phyloP scores from a whole-genome alignment of 53 echinoderm and acorn worm species.

The Holothuria leucospilota region DNA sequence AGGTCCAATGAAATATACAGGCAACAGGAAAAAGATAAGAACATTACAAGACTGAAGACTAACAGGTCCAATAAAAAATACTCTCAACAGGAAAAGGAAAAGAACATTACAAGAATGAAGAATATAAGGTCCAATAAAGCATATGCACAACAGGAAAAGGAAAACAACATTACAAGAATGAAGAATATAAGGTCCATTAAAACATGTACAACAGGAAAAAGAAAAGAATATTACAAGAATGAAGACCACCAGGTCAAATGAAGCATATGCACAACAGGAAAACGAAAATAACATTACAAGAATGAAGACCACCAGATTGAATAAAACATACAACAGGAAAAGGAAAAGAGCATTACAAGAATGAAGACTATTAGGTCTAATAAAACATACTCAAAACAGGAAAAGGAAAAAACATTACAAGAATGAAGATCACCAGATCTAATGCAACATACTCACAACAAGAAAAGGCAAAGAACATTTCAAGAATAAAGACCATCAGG shows the following conservation, averaged over 20 bases:
- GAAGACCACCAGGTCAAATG: background rate
- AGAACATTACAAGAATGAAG: background rate
- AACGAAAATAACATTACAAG: background rate
- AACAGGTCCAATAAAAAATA: background rate
- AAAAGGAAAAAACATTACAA: background rate
- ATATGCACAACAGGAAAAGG: background rate
- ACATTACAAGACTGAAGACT: background rate
- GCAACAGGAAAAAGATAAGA: background rate
- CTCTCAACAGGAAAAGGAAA: background rate
- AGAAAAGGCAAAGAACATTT: background rate
- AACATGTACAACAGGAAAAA: background rate
- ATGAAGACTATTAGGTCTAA: background rate
- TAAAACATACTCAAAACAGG: background rate
- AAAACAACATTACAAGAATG: background rate
- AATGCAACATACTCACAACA: background rate
- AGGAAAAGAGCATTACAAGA: background rate
- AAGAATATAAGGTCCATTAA: background rate
- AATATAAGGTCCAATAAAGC: background rate
- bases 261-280: background rate
- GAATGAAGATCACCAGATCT: conserved; percentile 16
- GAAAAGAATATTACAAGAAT: background rate
- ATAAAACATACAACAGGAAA: background rate
- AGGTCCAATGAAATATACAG: background rate
- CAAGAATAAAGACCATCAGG: background rate
- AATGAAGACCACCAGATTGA: background rate